Conservation (phyloP, 2,797 vertebrate species). For the Limnodromus scolopaceus region DNA sequence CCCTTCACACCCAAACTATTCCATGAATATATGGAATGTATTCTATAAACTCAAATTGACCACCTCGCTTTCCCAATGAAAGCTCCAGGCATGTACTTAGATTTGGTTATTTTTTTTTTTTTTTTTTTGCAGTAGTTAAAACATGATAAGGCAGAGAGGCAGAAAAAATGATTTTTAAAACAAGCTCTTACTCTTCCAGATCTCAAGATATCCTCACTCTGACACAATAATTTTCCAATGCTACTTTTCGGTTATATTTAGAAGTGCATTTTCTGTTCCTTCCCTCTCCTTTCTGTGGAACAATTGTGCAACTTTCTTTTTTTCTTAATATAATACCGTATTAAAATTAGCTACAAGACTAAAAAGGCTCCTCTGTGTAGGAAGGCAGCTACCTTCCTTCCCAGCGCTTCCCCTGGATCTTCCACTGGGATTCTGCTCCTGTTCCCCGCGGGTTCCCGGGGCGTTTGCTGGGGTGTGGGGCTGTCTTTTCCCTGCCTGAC, state of each 20-base stretch:
- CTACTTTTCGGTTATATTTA: conserved; percentile 41
- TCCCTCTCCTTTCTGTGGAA: conserved; percentile 48
- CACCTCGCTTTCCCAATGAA: not conserved
- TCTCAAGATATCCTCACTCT: not conserved
- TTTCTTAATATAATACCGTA: not conserved
- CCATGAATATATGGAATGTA: too few species aligned
- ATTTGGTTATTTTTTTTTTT: not conserved
- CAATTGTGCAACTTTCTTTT: conserved; percentile 27
- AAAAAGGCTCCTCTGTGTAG: conserved; percentile 26
- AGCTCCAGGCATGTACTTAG: not conserved
- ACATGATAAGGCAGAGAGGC: not conserved
- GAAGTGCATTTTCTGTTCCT: conserved; percentile 54
- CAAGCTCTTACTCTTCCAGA: not conserved
- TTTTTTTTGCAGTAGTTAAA: not conserved
- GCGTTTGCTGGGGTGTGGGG: not conserved
- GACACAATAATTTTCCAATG: conserved; percentile 48
- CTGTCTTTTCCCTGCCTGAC: not conserved
- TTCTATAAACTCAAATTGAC: not conserved
- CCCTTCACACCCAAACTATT: not conserved
- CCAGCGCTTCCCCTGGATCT: not conserved
- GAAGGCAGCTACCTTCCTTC: conserved; percentile 34
- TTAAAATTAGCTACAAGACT: conserved; percentile 30
- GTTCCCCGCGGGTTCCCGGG: not conserved
- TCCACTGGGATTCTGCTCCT: not conserved
- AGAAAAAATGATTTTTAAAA: not conserved